These are phyloP conservation scores for Clunio marinus DNA, from an alignment of 2,888 invertebrate species.

Conservation along the genomic window DNA sequence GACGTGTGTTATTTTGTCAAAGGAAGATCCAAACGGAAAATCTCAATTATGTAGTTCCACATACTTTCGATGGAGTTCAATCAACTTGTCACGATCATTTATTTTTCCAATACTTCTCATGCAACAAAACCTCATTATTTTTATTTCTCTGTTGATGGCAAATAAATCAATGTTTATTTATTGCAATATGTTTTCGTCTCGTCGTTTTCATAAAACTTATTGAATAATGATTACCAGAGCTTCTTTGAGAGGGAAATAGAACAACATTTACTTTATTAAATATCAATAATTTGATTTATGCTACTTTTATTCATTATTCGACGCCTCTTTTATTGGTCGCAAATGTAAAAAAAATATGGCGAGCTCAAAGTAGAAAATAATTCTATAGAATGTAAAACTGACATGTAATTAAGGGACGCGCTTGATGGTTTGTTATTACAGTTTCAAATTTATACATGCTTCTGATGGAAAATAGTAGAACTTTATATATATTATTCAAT, in stretches of 20 bases:
- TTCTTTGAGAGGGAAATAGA: background rate
- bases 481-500: constrained; percentile 17
- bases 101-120: background rate
- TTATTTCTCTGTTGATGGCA: constrained; percentile 6
- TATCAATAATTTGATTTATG: constrained; percentile 34
- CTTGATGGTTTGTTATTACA: constrained; percentile 36
- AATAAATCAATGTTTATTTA: constrained; percentile 36
- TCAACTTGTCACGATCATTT: background rate
- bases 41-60: no score
- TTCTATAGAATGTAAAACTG: background rate
- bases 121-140: background rate
- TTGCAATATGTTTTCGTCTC: constrained; percentile 18
- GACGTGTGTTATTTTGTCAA: no score
- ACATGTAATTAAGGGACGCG: constrained; percentile 29
- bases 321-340: background rate
- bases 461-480: constrained; percentile 9
- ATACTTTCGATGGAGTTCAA: no score
- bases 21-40: no score
- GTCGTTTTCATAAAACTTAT: constrained; percentile 5
- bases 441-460: background rate
- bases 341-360: background rate
- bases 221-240: constrained; percentile 26
- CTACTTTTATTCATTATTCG: constrained; percentile 20
- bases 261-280: background rate
- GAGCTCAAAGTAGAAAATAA: background rate